Evolutionary conservation across 2,113 vertebrate species (phyloP).

Genomic region (Puma concolor): DNA sequence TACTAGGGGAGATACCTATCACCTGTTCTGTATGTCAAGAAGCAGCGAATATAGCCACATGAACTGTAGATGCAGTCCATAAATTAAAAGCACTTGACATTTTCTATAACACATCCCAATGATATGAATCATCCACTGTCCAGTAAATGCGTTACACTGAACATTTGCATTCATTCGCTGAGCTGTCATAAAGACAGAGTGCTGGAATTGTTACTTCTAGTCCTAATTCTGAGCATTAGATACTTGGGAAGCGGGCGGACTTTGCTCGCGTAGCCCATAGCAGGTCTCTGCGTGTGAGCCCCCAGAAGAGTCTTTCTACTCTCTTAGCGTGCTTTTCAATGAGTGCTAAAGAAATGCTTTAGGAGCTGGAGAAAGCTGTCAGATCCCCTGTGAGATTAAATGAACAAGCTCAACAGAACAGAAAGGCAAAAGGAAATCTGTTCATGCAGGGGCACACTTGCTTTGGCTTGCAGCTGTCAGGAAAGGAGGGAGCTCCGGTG

Average conservation of each 20-base stretch:
- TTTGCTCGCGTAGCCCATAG: conserved; percentile 61
- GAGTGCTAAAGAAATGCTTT: conserved; percentile 86
- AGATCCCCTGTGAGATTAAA: conserved; percentile 86
- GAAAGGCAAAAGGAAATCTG: conserved; percentile 81
- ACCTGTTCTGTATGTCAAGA: conserved; percentile 51
- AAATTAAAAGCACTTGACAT: conserved; percentile 69
- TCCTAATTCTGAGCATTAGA: conserved; percentile 31
- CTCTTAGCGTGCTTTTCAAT: conserved; percentile 82
- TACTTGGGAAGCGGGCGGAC: background rate
- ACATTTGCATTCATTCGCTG: conserved; percentile 72
- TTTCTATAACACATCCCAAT: conserved; percentile 70
- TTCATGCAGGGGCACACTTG: conserved; percentile 70
- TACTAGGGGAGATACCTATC: background rate
- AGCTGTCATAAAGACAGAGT: conserved; percentile 73
- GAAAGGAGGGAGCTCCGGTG: background rate
- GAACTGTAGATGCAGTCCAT: background rate
- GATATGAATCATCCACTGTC: conserved; percentile 73
- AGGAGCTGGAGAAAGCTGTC: conserved; percentile 86
- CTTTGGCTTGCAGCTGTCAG: conserved; percentile 81
- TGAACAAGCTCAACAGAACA: conserved; percentile 81
- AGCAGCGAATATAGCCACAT: background rate
- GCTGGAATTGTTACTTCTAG: conserved; percentile 57
- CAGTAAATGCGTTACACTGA: conserved; percentile 66
- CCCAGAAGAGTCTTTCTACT: conserved; percentile 75
- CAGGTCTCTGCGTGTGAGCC: conserved; percentile 73